Conservation (phyloP, 1,140 invertebrate genomes). For the Hyles vespertilio region DNA sequence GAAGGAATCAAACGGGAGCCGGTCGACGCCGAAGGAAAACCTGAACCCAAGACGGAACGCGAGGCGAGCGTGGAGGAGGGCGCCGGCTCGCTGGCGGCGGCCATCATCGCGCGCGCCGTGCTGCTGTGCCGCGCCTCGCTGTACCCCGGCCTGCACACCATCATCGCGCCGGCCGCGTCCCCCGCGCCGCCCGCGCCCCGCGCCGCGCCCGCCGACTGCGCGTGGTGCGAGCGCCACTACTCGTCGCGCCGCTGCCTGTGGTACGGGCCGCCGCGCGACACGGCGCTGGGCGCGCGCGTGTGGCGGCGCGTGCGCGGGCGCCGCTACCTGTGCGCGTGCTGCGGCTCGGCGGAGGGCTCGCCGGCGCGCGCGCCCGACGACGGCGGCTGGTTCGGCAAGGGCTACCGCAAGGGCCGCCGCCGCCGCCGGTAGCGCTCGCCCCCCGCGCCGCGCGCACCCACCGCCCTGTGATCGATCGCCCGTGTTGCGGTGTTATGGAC, state of each 20-base stretch:
- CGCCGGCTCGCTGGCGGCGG: slow-evolving; percentile 36
- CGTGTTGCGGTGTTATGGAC: background rate
- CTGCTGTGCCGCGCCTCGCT: slow-evolving; percentile 71
- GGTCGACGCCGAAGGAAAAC: slow-evolving; percentile 5
- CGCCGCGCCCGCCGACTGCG: slow-evolving; percentile 26
- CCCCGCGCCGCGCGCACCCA: slow-evolving; percentile 2
- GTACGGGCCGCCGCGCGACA: slow-evolving; percentile 43
- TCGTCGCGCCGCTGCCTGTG: slow-evolving; percentile 52
- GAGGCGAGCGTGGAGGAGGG: slow-evolving; percentile 10
- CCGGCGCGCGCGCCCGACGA: slow-evolving; percentile 28
- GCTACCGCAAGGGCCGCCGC: slow-evolving; percentile 52
- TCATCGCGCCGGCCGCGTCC: slow-evolving; percentile 74
- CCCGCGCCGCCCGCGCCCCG: slow-evolving; percentile 9
- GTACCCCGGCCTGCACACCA: slow-evolving; percentile 80
- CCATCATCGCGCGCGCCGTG: slow-evolving; percentile 56
- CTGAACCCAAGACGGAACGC: slow-evolving; percentile 4
- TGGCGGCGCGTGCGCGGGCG: slow-evolving; percentile 36
- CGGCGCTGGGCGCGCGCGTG: slow-evolving; percentile 26
- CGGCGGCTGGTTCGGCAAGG: slow-evolving; percentile 55
- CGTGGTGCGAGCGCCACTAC: slow-evolving; percentile 36
- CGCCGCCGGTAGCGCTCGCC: slow-evolving; percentile 35
- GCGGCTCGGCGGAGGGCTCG: slow-evolving; percentile 30
- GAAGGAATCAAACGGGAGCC: background rate
- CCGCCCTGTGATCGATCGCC: background rate
- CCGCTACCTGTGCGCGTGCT: slow-evolving; percentile 58